Base-by-base conservation (phyloP, 2,797 vertebrate genomes). In the Molossus alvarezi region DNA sequence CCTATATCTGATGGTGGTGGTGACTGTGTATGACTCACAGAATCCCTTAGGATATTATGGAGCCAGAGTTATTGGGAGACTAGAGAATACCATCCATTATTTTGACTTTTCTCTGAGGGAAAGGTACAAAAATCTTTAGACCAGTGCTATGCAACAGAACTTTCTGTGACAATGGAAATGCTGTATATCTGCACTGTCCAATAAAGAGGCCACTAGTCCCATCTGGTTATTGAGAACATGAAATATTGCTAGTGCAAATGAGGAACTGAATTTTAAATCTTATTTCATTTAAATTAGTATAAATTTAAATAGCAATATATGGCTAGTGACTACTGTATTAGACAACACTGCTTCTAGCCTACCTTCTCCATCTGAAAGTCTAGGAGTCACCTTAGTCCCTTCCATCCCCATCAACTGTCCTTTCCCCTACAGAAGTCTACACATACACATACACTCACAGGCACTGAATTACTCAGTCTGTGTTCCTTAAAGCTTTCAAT, bases 181-280 rank as follows among this genome's bases (percentile, higher is more conserved):
- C 69, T 69, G 33, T 64, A 1, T 62, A 84, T 60, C 67, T 80
- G 18, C 65, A 79, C 37, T 55, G 27, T 73, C 72, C 20, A 55
- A 88, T 45, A 65, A 12, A 88, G 71, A 91, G 21, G 37, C 12
- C 71, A 53, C 21, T 33, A 67, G 76, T 41, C 45, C 27, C 14
- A 48, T 55, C 20, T 73, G 55, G 33, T 79, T 69, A 45, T 4
- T 73, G 55, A 91, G 23, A 75, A 85, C 9, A 67, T 27, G 45
- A 53, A 83, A 71, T 29, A 65, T 17, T 48, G 14, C 60, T 81
- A 81, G 4, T 51, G 20, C 33, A 72, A 67, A 21, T 80, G 23
- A 89, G 85, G 41, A 85, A 86, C 15, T 48, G 1, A 91, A 37
- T 84, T 81, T 85, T 94, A 67, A 89, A 81, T 62, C 64, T 72